Percentiles rank a stretch among this genome's conserved stretches.
These are phyloP conservation scores for Fragum whitleyi DNA, from an alignment of 2,888 invertebrate genomes.

Conservation along the genomic window DNA sequence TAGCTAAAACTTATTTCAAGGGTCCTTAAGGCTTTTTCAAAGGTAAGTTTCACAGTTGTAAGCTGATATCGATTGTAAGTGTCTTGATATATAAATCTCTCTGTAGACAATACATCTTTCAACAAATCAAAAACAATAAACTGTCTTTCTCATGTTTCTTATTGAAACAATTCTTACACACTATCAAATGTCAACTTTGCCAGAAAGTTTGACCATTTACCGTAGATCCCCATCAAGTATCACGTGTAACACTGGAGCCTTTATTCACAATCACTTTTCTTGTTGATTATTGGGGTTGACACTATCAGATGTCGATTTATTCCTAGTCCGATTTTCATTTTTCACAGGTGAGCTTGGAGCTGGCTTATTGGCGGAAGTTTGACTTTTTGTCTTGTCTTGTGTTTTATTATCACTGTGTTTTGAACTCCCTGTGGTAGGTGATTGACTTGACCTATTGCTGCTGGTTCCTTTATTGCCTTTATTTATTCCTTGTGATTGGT, in stretches of 20 bases:
- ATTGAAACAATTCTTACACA: too few relatives aligned
- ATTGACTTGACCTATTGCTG: constrained; percentile 59
- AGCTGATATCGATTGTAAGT: too few relatives aligned
- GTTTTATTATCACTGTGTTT: constrained; percentile 62
- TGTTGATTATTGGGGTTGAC: not conserved
- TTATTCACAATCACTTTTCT: constrained; percentile 14
- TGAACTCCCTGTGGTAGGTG: constrained; percentile 39
- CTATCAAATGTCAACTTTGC: not conserved
- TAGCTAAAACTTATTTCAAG: too few relatives aligned
- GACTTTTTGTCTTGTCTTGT: constrained; percentile 5
- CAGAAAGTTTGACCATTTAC: not conserved
- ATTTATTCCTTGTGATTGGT: constrained; percentile 39
- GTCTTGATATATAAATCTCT: too few relatives aligned
- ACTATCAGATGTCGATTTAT: not conserved
- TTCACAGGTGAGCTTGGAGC: constrained; percentile 15
- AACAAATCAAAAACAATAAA: too few relatives aligned
- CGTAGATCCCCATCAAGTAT: too few relatives aligned
- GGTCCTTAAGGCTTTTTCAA: too few relatives aligned
- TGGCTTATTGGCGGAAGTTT: constrained; percentile 11
- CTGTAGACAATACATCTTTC: too few relatives aligned
- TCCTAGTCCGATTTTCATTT: constrained; percentile 7
- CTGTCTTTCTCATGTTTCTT: too few relatives aligned
- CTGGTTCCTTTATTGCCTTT: not conserved
- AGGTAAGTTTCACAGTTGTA: too few relatives aligned
- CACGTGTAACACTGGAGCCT: too few relatives aligned